A percentile compares a stretch with the other conserved stretches of the same genome.
Conservation (phyloP, 2,797 vertebrate genomes). For the Gallinago stenura region DNA sequence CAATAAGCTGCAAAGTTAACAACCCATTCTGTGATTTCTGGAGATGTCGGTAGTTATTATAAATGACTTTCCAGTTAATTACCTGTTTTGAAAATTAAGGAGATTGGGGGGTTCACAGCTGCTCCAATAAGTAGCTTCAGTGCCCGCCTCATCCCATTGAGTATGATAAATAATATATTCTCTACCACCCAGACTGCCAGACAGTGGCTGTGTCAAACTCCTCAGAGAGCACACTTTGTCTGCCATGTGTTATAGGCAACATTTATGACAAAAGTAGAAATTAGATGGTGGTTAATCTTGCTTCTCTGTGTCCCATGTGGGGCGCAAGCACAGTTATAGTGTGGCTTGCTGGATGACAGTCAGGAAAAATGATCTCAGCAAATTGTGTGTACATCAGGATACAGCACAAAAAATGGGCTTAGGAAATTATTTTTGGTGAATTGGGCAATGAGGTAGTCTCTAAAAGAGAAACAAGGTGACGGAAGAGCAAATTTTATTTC, state of each 20-base stretch:
- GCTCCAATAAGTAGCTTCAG: slow-evolving; percentile 72
- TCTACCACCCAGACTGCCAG: slow-evolving; percentile 75
- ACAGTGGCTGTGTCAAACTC: slow-evolving; percentile 73
- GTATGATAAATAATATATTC: slow-evolving; percentile 79
- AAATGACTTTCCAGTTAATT: slow-evolving; percentile 81
- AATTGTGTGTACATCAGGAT: slow-evolving; percentile 37
- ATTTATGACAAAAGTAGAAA: slow-evolving; percentile 73
- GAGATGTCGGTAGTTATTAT: slow-evolving; percentile 77
- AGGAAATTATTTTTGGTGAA: slow-evolving; percentile 69
- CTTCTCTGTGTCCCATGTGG: slow-evolving; percentile 61
- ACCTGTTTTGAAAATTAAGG: slow-evolving; percentile 79
- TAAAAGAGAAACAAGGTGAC: slow-evolving; percentile 61
- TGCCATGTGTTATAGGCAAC: slow-evolving; percentile 74
- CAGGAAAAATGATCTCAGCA: slow-evolving; percentile 65
- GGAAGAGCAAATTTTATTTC: slow-evolving; percentile 59
- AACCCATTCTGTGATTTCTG: slow-evolving; percentile 66
- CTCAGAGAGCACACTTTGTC: slow-evolving; percentile 75
- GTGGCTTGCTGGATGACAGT: slow-evolving; percentile 53
- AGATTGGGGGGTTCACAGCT: slow-evolving; percentile 78
- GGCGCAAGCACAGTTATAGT: slow-evolving; percentile 40
- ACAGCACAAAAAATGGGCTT: slow-evolving; percentile 35
- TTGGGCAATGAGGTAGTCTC: slow-evolving; percentile 56
- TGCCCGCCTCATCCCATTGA: slow-evolving; percentile 69
- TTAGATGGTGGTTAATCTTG: slow-evolving; percentile 72
- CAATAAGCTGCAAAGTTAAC: slow-evolving; percentile 66